phyloP scores from a whole-genome alignment of 2,113 vertebrate genomes.

The Psittacula cyanocephala region DNA sequence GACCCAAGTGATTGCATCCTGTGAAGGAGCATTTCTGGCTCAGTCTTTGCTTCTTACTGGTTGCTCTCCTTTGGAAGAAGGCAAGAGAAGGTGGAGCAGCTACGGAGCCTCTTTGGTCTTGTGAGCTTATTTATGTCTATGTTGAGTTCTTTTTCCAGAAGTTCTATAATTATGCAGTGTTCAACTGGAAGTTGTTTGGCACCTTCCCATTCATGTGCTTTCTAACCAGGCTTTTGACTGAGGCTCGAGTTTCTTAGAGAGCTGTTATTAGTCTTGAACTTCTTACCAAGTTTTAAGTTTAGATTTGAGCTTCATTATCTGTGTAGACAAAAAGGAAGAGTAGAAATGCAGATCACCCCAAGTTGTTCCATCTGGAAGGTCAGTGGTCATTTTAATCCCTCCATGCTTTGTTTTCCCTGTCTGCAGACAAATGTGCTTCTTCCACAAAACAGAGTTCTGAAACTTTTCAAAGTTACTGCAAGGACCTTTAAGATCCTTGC shows the following conservation, averaged over 20 bases:
- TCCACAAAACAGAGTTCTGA: not conserved
- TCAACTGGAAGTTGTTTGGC: not conserved
- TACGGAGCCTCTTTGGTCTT: not conserved
- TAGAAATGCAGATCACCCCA: not conserved
- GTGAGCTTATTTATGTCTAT: rapidly evolving
- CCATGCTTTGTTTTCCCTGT: not conserved
- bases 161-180: not conserved
- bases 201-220: not conserved
- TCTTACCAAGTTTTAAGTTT: not conserved
- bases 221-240: not conserved
- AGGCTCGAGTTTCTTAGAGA: not conserved
- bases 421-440: not conserved
- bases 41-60: not conserved
- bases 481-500: not conserved
- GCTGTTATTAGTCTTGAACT: not conserved
- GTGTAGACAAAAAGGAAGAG: not conserved
- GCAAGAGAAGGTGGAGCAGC: not conserved
- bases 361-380: not conserved
- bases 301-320: not conserved
- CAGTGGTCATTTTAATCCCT: not conserved
- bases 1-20: rapidly evolving
- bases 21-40: not conserved
- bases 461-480: not conserved
- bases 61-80: not conserved
- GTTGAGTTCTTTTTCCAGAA: not conserved